Conservation (phyloP, 1,140 invertebrate genomes). For the Panagrolaimus sp. region DNA sequence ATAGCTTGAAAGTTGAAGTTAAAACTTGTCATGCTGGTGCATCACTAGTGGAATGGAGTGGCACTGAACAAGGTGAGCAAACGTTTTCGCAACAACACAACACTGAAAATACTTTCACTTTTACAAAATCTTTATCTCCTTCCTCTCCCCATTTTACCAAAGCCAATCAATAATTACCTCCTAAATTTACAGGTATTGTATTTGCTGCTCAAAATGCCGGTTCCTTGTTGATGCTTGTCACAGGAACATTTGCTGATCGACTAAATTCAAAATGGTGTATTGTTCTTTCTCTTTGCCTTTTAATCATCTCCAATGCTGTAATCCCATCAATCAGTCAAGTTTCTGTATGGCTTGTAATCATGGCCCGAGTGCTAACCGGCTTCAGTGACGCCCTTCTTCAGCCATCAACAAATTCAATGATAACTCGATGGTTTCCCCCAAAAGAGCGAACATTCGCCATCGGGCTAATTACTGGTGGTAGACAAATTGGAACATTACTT, state of each 20-base stretch:
- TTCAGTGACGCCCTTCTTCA: conserved; percentile 52
- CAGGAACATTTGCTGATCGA: conserved; percentile 50
- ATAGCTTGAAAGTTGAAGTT: too few species aligned
- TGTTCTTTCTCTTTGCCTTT: conserved; percentile 36
- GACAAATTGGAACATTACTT: conserved; percentile 54
- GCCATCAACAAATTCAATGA: conserved; percentile 50
- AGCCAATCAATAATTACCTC: neutral
- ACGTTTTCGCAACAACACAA: too few species aligned
- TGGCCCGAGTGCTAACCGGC: conserved; percentile 51
- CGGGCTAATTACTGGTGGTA: conserved; percentile 52
- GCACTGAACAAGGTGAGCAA: conserved; percentile 45
- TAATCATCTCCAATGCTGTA: conserved; percentile 47
- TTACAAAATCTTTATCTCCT: too few species aligned
- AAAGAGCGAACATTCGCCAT: conserved; percentile 56
- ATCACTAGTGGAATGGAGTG: conserved; percentile 40
- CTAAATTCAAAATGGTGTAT: conserved; percentile 56
- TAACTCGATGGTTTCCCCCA: conserved; percentile 56
- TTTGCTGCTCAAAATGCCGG: conserved; percentile 56
- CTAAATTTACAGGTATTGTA: conserved; percentile 41
- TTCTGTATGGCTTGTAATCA: conserved; percentile 43
- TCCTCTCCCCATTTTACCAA: too few species aligned
- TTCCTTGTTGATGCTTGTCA: conserved; percentile 48
- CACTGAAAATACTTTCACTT: too few species aligned
- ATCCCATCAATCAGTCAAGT: conserved; percentile 42
- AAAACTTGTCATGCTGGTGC: too few species aligned